Conservation (phyloP, 1,140 invertebrate species). For the Halyomorpha halys region DNA sequence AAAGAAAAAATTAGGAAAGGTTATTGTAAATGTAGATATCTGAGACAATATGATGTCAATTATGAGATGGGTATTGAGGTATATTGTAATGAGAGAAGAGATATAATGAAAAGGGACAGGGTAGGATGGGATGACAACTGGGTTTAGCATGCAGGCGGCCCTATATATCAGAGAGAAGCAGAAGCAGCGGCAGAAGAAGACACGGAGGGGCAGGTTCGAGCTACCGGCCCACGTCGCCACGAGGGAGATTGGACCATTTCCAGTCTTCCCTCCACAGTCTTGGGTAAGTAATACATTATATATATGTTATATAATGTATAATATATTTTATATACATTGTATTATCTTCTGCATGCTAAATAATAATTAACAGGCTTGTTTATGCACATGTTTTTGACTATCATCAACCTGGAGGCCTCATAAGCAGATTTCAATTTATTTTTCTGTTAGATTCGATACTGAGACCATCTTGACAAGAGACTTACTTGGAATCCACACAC, state of each 20-base stretch:
- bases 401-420: too few relatives aligned
- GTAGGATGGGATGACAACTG: conserved; percentile 10
- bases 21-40: too few relatives aligned
- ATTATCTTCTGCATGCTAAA: too few relatives aligned
- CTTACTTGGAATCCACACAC: too few relatives aligned
- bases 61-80: background rate
- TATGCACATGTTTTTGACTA: too few relatives aligned
- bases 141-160: conserved; percentile 63
- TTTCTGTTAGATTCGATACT: too few relatives aligned
- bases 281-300: conserved; percentile 46
- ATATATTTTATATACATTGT: too few relatives aligned
- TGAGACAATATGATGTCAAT: conserved; percentile 17
- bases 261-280: conserved; percentile 66
- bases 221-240: conserved; percentile 75
- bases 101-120: background rate
- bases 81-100: background rate
- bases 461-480: too few relatives aligned
- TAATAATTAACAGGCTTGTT: too few relatives aligned
- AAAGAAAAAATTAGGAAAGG: too few relatives aligned
- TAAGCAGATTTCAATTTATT: too few relatives aligned
- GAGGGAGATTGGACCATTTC: conserved; percentile 70
- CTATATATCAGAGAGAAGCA: conserved; percentile 78
- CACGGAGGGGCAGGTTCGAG: conserved; percentile 57
- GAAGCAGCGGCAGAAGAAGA: conserved; percentile 64
- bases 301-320: background rate